These are phyloP conservation scores for Sebastolobus alascanus DNA, from an alignment of 2,797 vertebrate species.

Conservation along the genomic window DNA sequence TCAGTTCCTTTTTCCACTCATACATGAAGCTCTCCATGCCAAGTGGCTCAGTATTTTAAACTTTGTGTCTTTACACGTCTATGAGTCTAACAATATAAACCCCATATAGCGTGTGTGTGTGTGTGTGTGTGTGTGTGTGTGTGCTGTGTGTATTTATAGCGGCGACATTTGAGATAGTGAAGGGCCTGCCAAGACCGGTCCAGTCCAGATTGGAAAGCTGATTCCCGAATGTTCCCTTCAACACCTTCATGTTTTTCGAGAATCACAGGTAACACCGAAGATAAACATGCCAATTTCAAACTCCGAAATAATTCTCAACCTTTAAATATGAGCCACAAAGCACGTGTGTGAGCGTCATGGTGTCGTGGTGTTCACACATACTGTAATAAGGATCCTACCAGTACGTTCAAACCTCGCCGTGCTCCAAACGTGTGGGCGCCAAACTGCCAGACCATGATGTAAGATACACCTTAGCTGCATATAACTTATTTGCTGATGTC, in stretches of 20 bases:
- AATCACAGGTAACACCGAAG: conserved; percentile 14
- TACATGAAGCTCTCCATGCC: conserved; percentile 11
- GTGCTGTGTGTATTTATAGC: conserved; percentile 66
- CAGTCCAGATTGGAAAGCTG: conserved; percentile 41
- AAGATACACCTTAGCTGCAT: conserved; percentile 46
- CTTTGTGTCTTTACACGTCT: background rate
- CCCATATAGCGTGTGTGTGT: background rate
- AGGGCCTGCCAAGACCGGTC: conserved; percentile 28
- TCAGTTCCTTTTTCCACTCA: conserved; percentile 40
- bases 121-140: conserved; percentile 2
- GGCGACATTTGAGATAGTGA: conserved; percentile 60
- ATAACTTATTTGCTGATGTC: conserved; percentile 37
- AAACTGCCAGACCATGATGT: conserved; percentile 21
- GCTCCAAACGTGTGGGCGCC: conserved; percentile 2
- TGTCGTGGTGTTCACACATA: background rate
- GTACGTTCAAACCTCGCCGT: background rate
- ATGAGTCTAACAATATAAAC: conserved; percentile 48
- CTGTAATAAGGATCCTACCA: conserved; percentile 16
- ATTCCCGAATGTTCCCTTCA: conserved; percentile 42
- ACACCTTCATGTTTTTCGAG: conserved; percentile 14
- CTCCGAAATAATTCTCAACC: background rate
- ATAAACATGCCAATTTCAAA: background rate
- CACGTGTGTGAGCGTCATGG: background rate
- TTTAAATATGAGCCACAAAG: background rate
- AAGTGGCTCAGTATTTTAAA: conserved; percentile 24